Base-by-base conservation (phyloP, 2,888 invertebrate genomes). In the Acronicta alni region DNA sequence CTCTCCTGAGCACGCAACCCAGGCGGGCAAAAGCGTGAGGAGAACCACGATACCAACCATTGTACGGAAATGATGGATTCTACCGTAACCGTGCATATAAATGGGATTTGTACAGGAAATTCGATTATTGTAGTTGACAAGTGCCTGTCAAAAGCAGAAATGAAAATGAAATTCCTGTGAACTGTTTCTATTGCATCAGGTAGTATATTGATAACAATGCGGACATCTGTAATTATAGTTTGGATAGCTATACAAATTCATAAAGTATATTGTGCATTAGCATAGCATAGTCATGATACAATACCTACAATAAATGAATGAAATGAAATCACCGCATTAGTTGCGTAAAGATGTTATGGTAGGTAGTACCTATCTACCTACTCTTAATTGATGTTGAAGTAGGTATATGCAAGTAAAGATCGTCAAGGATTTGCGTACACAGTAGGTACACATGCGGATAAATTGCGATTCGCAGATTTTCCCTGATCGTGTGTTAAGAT, bases 1-100 rank as follows among this genome's bases (percentile, higher is more conserved):
- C 37, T 92, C 90, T 5, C 90, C 88, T 1, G 89, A 72, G 62
- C 87, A 85, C 37, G 73, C 67, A 2, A 83, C 81, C 30, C 89
- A 62, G 18, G 72, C 75, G 4, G 90, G 87, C n/a, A 90, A 56
- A 8, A 88, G 47, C 3, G 82, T 51, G 7, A 88, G 61, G 2
- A 89, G 60, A 41, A 85, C 17, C 42, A 85, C 54, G 15, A 75
- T 59, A 37, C 59, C 66, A 52, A 81, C 55, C 91, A 92, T 92
- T 47, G 79, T 81, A 57, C 32, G 48, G 42, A 45, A 76, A 55
- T 82, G 68, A 59, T 62, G 37, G 26, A 7, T 52, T 52, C 23
- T 18, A 45, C 17, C 15, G 51, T n/a, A 32, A 37, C 20, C 46
- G 45, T 44, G 60, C 57, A 59, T 86, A 77, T 90, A 88, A 85